Base-by-base conservation (phyloP, 2,888 invertebrate genomes). In the Ectemnius continuus region DNA sequence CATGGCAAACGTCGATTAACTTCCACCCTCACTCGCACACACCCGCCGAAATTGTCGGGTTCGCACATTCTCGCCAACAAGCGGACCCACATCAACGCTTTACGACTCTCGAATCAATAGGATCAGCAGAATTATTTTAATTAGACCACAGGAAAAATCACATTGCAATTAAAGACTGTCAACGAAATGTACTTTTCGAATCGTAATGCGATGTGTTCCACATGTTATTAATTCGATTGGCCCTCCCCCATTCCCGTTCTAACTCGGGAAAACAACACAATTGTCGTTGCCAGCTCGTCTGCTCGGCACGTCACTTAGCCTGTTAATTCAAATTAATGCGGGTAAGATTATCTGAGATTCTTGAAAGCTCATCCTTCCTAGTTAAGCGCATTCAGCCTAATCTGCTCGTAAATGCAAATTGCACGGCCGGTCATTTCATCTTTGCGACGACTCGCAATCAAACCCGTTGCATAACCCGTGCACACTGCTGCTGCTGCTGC, bases 1-100 rank as follows among this genome's bases (percentile, higher is more conserved):
- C 89, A 85, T 90, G 89, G 88, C 90, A 89, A 88, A 91, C 87
- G 89, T 89, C 85, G 87, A 89, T 87, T 86, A 58, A 89, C 87
- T 87, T 85, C 80, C 88, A 86, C 88, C 82, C 88, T 79, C 88
- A 83, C 85, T 83, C 88, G 70, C 85, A 82, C 85, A 82, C 86
- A 83, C 86, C 72, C 36, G 36, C 36, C 79, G 79, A 78, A 72
- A 71, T 57, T 56, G 60, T 76, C 82, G 76, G 84, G 79, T 80
- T 71, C 82, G 76, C 83, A 83, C 79, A 80, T 83, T 82, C 79
- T 75, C 14, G 73, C 79, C 77, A 81, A 75, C 78, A 80, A 79
- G 82, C 75, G 78, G 73, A 78, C 73, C 63, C 79, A 75, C 4
- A 62, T 36, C 58, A 45, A 69, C 74, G 66, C 67, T 61, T 76